Evolutionary conservation across 2,113 vertebrate species (phyloP), one percentile per base, ranked within the genome.

Genomic region (Forbesichthys papilliferus): DNA sequence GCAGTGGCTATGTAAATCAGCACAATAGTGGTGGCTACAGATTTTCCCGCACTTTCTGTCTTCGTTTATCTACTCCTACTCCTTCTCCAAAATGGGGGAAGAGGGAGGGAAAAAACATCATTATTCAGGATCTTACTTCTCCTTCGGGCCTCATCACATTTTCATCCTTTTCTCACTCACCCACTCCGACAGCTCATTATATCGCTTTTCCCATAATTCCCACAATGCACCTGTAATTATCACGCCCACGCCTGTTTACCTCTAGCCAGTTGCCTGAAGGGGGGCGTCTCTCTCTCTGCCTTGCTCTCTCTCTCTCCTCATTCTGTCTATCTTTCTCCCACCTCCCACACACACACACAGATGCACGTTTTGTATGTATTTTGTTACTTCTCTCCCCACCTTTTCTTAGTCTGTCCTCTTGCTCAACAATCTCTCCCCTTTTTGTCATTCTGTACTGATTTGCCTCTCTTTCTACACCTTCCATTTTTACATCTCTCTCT

Each of bases 211-310:
- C 89, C 86, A 84, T 86, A 88, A 90, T 84, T 89, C 87, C 88
- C 88, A 90, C 88, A 86, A 86, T 89, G 89, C 89, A 89, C 87
- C 87, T 89, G 89, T 88, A 87, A 91, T 90, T 89, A 89, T 86
- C 66, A 72, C 83, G 13, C 90, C 88, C 84, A 90, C 90, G 66
- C 83, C 76, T 90, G 90, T 90, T 90, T 90, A 91, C 87, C 86
- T 90, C 84, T 73, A 87, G 87, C 87, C 90, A 90, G 87, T 84
- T 82, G 86, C 88, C 88, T 77, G 71, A 77, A 86, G 88, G 86
- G 86, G 85, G 85, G 85, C 69, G 80, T 88, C 84, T 86, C 77
- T 85, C 77, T 74, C 75, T 64, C 60, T 68, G 6, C 79, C 73
- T 75, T 5, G 47, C 64, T 81, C 72, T 80, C 52, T 18, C 11